Evolutionary conservation across 2,797 vertebrate species (phyloP).

Genomic region (Poecilia wingei): DNA sequence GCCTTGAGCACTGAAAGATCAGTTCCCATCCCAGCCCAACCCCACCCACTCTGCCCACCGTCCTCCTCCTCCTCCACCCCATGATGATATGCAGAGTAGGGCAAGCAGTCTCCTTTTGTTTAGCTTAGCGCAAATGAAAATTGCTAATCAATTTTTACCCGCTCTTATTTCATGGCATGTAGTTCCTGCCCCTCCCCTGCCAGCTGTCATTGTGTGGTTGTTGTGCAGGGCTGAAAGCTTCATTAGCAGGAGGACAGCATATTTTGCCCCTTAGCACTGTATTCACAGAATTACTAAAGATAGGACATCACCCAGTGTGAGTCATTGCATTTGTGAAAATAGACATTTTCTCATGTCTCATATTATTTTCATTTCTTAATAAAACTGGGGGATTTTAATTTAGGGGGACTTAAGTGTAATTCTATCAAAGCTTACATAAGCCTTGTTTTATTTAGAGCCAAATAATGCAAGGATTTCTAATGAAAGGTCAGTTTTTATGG

Average conservation of each 20-base stretch:
- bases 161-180: constrained; percentile 93
- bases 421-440: neutral
- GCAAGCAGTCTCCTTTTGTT: constrained; percentile 83
- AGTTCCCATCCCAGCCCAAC: constrained; percentile 63
- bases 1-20: constrained; percentile 70
- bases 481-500: neutral
- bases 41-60: constrained; percentile 53
- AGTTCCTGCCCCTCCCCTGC: constrained; percentile 92
- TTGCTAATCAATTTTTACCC: constrained; percentile 93
- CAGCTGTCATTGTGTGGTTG: constrained; percentile 97
- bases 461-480: neutral
- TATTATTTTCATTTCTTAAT: neutral
- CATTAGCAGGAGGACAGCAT: constrained; percentile 90
- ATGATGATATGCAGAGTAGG: constrained; percentile 83
- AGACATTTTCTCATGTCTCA: constrained; percentile 29
- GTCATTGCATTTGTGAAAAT: constrained; percentile 50
- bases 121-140: constrained; percentile 89
- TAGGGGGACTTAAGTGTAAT: neutral
- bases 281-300: constrained; percentile 75
- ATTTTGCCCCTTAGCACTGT: constrained; percentile 92
- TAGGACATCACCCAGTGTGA: constrained; percentile 59
- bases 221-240: constrained; percentile 94
- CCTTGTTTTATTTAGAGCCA: neutral
- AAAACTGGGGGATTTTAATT: neutral
- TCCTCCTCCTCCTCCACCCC: constrained; percentile 65